phyloP scores from a whole-genome alignment of 2,888 invertebrate genomes.

The Zaprionus obscuricornis region DNA sequence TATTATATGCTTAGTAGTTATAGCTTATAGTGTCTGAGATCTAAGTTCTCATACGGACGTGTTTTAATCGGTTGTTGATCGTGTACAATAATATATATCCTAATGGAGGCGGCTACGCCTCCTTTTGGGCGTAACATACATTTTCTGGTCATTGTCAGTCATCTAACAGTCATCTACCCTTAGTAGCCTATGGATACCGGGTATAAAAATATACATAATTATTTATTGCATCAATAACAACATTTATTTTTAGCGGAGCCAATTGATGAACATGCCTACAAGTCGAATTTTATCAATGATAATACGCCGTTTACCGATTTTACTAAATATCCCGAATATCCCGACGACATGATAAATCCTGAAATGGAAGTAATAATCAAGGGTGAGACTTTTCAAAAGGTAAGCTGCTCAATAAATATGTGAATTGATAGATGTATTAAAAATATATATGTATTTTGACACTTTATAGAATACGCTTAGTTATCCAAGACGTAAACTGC shows the following conservation, averaged over 20 bases:
- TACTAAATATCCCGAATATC: constrained; percentile 58
- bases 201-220: not conserved
- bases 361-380: constrained; percentile 64
- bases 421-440: not conserved
- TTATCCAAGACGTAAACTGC: constrained; percentile 78
- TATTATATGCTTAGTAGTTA: no score
- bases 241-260: constrained; percentile 63
- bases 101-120: no score
- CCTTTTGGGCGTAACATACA: no score
- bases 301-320: constrained; percentile 73
- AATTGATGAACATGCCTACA: constrained; percentile 64
- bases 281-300: constrained; percentile 67
- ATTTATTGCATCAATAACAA: no score
- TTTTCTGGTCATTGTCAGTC: no score
- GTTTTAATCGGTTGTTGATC: no score
- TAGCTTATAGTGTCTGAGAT: no score
- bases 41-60: no score
- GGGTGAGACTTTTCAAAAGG: constrained; percentile 60
- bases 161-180: no score
- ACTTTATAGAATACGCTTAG: constrained; percentile 72
- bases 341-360: constrained; percentile 61
- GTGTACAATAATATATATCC: no score
- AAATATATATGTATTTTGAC: constrained; percentile 8
- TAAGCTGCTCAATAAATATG: not conserved
- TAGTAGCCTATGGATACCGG: no score